phyloP scores from a whole-genome alignment of 2,113 vertebrate species.

The Arvicanthis niloticus region DNA sequence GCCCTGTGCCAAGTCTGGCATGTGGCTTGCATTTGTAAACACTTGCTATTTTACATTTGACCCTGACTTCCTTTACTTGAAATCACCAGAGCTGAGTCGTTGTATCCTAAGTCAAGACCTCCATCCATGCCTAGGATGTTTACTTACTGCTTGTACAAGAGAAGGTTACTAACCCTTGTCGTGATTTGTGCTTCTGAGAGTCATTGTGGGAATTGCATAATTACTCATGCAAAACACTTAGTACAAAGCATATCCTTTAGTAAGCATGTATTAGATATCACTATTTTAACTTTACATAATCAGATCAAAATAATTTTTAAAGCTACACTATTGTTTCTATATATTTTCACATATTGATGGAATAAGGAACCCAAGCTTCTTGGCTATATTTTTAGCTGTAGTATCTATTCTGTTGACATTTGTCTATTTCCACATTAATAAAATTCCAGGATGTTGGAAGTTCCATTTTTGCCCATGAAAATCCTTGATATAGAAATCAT shows the following conservation, averaged over 20 bases:
- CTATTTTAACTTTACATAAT: slow-evolving; percentile 3
- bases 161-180: not conserved
- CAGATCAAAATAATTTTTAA: not conserved
- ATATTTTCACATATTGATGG: not conserved
- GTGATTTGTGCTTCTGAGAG: not conserved
- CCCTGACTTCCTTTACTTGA: not conserved
- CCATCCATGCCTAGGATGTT: not conserved
- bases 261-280: not conserved
- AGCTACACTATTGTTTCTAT: not conserved
- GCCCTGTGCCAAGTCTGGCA: not conserved
- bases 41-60: not conserved
- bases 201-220: not conserved
- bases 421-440: not conserved
- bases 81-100: not conserved
- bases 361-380: not conserved
- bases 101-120: not conserved
- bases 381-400: not conserved
- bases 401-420: not conserved
- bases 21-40: not conserved
- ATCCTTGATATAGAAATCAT: slow-evolving; percentile 57
- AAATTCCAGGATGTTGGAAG: slow-evolving; percentile 7
- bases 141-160: not conserved
- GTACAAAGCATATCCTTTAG: not conserved
- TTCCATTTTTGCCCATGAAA: slow-evolving; percentile 51
- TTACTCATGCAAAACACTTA: not conserved